phyloP scores from a whole-genome alignment of 2,113 vertebrate genomes.

The Gobio gobio region DNA sequence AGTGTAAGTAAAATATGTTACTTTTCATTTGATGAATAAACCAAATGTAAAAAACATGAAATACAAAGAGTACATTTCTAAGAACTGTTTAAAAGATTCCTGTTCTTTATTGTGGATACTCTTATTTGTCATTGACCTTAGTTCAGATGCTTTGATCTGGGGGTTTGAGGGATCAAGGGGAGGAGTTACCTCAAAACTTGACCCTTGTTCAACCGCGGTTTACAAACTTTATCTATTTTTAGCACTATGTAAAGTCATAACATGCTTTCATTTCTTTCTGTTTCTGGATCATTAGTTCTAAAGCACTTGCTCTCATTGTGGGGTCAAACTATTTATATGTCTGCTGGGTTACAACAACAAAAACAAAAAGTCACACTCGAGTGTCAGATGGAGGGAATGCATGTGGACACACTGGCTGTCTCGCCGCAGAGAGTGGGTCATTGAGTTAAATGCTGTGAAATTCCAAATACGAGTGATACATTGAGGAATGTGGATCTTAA shows the following conservation, averaged over 20 bases:
- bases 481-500: constrained; percentile 43
- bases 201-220: constrained; percentile 31
- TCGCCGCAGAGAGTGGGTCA: neutral
- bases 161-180: neutral
- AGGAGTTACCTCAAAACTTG: neutral
- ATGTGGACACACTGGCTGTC: neutral
- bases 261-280: constrained; percentile 4
- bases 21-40: no score
- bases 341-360: constrained; percentile 27
- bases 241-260: neutral
- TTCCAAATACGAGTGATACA: constrained; percentile 66
- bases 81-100: neutral
- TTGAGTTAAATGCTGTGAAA: constrained; percentile 55
- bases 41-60: neutral
- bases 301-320: constrained; percentile 16
- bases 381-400: constrained; percentile 20
- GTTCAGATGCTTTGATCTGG: constrained; percentile 40
- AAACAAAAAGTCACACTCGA: constrained; percentile 21
- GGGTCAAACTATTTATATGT: constrained; percentile 43
- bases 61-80: neutral
- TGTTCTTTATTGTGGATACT: neutral
- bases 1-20: no score
- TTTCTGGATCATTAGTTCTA: constrained; percentile 27
- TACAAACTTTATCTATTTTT: constrained; percentile 3
- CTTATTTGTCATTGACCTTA: neutral